Evolutionary conservation across 2,888 invertebrate species (phyloP), one percentile per base, ranked within the genome.

Genomic region (Cyclophora albipunctata): DNA sequence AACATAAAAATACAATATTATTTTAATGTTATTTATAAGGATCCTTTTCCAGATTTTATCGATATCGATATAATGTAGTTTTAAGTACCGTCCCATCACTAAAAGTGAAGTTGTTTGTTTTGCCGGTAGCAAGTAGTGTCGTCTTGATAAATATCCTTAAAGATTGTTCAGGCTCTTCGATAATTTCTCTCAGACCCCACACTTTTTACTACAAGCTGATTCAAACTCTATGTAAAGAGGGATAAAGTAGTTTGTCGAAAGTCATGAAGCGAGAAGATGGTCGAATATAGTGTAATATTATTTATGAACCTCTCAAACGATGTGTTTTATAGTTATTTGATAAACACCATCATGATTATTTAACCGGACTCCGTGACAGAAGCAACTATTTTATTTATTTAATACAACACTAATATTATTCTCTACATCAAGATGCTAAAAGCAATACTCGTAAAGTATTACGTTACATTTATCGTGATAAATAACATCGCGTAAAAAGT

Each of bases 61-160:
- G 54, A 54, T 49, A 58, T 59, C 58, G 59, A 59, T 54, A 55
- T 20, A 37, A 37, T 37, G 5, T 20, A 20, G 20, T 37, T 37
- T 37, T 37, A 5, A 5, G 37, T 37, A 4, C 1, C 50, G 53
- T 52, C 54, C 50, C 82, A 65, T 73, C 81, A 74, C 82, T 81
- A 84, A 72, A 67, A 79, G 78, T 81, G 68, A 78, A 79, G 81
- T 82, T 82, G 82, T 83, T 84, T 79, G 77, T 83, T 84, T 82
- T 80, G 81, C 84, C 87, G 81, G 88, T 88, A 88, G 88, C 87
- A 76, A 81, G 81, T 79, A 81, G 81, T 83, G 85, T 88, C 87
- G 78, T 75, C 66, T 84, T 88, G 88, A 88, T 87, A 87, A 87
- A 88, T 88, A 84, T 80, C 85, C 84, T 81, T 77, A 82, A 78